These are phyloP conservation scores for Drosophila rubida DNA, from an alignment of 2,888 invertebrate genomes.

Conservation along the genomic window DNA sequence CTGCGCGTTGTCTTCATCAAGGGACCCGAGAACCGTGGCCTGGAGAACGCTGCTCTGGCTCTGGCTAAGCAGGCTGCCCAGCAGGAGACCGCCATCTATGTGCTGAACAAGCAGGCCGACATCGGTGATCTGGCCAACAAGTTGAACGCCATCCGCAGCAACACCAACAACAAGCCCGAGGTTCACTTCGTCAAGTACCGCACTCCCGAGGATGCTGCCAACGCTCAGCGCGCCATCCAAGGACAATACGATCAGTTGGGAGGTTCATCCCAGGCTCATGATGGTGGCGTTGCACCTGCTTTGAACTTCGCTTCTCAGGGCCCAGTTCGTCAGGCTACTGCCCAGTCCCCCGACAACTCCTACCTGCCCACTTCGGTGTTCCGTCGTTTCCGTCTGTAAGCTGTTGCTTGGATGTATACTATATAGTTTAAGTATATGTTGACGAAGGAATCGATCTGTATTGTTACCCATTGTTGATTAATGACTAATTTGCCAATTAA, in stretches of 20 bases:
- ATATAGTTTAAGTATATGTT: slow-evolving; percentile 25
- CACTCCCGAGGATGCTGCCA: slow-evolving; percentile 78
- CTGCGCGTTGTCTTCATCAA: slow-evolving; percentile 81
- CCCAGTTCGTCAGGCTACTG: slow-evolving; percentile 49
- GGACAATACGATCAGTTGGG: slow-evolving; percentile 74
- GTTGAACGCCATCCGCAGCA: slow-evolving; percentile 63
- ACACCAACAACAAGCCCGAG: slow-evolving; percentile 75
- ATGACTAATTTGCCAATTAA: slow-evolving; percentile 48
- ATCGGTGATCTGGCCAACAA: slow-evolving; percentile 68
- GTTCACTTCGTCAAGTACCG: slow-evolving; percentile 83
- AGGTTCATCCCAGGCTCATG: slow-evolving; percentile 61
- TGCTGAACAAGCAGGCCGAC: slow-evolving; percentile 80
- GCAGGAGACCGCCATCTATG: slow-evolving; percentile 82
- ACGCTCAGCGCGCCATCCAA: slow-evolving; percentile 79
- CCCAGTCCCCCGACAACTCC: slow-evolving; percentile 56
- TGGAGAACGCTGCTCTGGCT: slow-evolving; percentile 76
- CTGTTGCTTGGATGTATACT: not conserved
- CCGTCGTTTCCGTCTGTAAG: slow-evolving; percentile 71
- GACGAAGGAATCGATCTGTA: slow-evolving; percentile 28
- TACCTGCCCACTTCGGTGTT: slow-evolving; percentile 76
- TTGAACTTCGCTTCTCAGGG: slow-evolving; percentile 78
- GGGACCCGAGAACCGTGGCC: slow-evolving; percentile 77
- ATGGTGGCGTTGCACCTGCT: slow-evolving; percentile 76
- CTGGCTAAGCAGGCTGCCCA: slow-evolving; percentile 75
- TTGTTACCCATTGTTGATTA: slow-evolving; percentile 70